Conservation (phyloP, 1,140 invertebrate genomes). For the Ostrea denselamellosa region DNA sequence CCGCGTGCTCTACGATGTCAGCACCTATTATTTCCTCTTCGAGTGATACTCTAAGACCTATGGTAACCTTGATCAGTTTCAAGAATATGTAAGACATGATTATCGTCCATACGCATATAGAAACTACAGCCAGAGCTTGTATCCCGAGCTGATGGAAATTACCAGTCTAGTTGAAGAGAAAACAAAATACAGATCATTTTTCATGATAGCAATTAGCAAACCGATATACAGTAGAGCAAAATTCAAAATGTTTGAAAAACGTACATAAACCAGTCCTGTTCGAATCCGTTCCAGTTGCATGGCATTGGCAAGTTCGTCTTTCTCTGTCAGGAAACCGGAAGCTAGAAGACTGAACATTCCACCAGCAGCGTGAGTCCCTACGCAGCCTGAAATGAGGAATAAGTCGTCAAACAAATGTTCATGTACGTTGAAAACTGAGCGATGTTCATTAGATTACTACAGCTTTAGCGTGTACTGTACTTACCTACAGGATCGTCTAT, state of each 20-base stretch:
- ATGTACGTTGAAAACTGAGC: too few relatives aligned
- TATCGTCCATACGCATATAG: slow-evolving; percentile 87
- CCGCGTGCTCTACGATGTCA: slow-evolving; percentile 75
- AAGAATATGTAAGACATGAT: slow-evolving; percentile 75
- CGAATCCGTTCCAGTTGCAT: slow-evolving; percentile 50
- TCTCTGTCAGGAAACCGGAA: slow-evolving; percentile 92
- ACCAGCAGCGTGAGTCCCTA: slow-evolving; percentile 87
- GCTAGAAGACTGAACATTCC: slow-evolving; percentile 84
- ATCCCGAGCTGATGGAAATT: slow-evolving; percentile 92
- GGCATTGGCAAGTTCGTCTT: slow-evolving; percentile 84
- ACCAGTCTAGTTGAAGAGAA: slow-evolving; percentile 83
- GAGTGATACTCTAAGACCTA: slow-evolving; percentile 74
- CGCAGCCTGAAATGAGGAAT: slow-evolving; percentile 56
- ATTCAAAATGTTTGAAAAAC: slow-evolving; percentile 22
- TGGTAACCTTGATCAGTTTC: slow-evolving; percentile 71
- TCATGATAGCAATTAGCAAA: too few relatives aligned
- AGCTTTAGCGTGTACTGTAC: slow-evolving; percentile 1
- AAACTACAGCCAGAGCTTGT: slow-evolving; percentile 86
- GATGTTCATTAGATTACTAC: too few relatives aligned
- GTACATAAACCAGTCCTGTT: slow-evolving; percentile 75
- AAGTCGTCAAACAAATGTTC: neutral
- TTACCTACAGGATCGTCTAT: slow-evolving; percentile 93
- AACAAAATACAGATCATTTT: neutral
- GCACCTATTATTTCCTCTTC: slow-evolving; percentile 77
- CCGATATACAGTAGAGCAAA: too few relatives aligned